Percentiles rank a stretch among this genome's conserved stretches.
These are phyloP conservation scores for Cerastis leucographa DNA, from an alignment of 2,888 invertebrate species.

Conservation along the genomic window DNA sequence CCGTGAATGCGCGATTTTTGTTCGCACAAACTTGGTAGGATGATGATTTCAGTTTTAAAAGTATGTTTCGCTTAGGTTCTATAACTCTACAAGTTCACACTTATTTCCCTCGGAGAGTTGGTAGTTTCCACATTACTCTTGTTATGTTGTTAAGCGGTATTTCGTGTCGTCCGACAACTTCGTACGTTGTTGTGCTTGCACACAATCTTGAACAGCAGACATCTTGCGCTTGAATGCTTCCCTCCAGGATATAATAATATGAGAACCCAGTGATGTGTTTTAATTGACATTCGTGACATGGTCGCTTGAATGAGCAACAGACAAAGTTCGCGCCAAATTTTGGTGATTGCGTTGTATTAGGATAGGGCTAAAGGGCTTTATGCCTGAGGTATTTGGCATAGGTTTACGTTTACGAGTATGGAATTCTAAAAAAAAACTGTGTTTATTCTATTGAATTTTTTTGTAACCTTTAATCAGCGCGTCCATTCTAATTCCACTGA, in stretches of 20 bases:
- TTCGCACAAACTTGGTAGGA: not conserved
- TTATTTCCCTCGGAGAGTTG: not conserved
- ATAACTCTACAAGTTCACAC: not conserved
- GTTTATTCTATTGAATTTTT: too few species aligned
- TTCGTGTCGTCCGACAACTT: not conserved
- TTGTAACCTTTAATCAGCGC: too few species aligned
- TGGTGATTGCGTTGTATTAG: not conserved
- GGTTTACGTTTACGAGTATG: too few species aligned
- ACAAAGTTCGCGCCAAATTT: not conserved
- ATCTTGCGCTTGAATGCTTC: not conserved
- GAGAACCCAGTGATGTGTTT: slow-evolving; percentile 8
- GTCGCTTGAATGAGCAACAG: not conserved
- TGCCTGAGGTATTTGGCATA: too few species aligned
- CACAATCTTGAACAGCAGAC: not conserved
- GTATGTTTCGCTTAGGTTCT: not conserved
- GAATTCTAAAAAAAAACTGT: too few species aligned
- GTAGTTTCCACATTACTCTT: not conserved
- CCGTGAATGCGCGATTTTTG: not conserved
- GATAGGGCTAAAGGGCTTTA: not conserved
- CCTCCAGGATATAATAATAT: not conserved
- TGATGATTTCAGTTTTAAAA: not conserved
- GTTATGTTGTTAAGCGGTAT: not conserved
- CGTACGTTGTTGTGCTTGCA: too few species aligned
- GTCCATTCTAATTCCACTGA: not conserved
- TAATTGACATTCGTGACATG: not conserved